A percentile compares a stretch with the other conserved stretches of the same genome.
phyloP scores from a whole-genome alignment of 2,888 invertebrate species.

The Coleophora deauratella region DNA sequence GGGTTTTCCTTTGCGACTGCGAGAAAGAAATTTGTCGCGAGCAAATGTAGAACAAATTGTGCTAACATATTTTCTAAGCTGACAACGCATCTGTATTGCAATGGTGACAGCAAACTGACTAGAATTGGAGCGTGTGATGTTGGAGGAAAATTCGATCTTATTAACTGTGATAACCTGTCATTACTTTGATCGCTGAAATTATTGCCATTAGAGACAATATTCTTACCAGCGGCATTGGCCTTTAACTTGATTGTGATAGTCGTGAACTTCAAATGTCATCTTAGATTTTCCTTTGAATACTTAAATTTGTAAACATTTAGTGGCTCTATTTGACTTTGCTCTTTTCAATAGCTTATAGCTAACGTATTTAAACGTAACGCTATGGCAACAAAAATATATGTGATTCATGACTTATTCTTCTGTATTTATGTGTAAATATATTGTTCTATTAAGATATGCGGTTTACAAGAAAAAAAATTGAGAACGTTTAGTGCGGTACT shows the following conservation, averaged over 20 bases:
- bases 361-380: no score
- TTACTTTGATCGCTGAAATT: background rate
- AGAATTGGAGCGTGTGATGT: background rate
- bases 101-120: background rate
- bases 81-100: background rate
- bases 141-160: background rate
- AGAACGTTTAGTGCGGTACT: no score
- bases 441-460: no score
- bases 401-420: no score
- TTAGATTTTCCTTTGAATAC: background rate
- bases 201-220: background rate
- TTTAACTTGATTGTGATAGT: constrained; percentile 2
- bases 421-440: no score
- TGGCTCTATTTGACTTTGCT: no score
- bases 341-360: no score
- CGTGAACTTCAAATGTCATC: constrained; percentile 23
- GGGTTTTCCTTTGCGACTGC: constrained; percentile 38
- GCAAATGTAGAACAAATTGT: constrained; percentile 20
- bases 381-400: no score
- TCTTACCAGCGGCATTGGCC: no score
- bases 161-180: background rate
- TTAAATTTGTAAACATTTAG: background rate
- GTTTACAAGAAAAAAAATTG: no score
- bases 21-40: constrained; percentile 29
- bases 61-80: constrained; percentile 24